Evolutionary conservation across 2,113 vertebrate genomes (phyloP).

Genomic region (Alexandromys fortis): DNA sequence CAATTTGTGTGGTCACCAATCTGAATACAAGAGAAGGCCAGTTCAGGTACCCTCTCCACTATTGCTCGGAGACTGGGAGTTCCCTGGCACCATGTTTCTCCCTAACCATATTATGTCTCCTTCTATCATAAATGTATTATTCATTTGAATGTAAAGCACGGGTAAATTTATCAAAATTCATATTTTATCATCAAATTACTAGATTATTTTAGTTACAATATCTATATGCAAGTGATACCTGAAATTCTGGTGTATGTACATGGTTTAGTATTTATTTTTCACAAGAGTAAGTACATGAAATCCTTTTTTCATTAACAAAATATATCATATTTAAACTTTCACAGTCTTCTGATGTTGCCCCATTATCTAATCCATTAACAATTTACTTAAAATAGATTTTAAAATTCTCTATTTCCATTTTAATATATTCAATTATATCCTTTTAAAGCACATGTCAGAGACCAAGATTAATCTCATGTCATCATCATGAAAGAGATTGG

Average conservation of each 20-base stretch:
- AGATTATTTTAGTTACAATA: conserved; percentile 19
- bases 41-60: too few species aligned
- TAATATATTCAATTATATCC: not conserved
- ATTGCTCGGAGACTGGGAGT: too few species aligned
- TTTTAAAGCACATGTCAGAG: not conserved
- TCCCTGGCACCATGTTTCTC: too few species aligned
- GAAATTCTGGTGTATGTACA: not conserved
- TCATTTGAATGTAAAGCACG: not conserved
- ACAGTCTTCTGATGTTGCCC: not conserved
- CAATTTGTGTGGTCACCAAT: too few species aligned
- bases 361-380: conserved; percentile 10
- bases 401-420: not conserved
- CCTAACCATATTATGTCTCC: too few species aligned
- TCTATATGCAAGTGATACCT: not conserved
- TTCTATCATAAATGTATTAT: not conserved
- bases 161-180: not conserved
- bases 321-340: conserved; percentile 21
- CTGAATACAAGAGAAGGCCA: too few species aligned
- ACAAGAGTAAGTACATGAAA: conserved; percentile 10
- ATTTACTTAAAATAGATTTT: not conserved
- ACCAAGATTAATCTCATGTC: not conserved
- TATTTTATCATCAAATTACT: not conserved
- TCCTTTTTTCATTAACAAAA: not conserved
- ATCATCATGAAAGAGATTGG: not conserved
- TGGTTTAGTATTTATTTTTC: not conserved